Evolutionary conservation across 2,113 vertebrate species (phyloP).

Genomic region (Ictalurus punctatus): DNA sequence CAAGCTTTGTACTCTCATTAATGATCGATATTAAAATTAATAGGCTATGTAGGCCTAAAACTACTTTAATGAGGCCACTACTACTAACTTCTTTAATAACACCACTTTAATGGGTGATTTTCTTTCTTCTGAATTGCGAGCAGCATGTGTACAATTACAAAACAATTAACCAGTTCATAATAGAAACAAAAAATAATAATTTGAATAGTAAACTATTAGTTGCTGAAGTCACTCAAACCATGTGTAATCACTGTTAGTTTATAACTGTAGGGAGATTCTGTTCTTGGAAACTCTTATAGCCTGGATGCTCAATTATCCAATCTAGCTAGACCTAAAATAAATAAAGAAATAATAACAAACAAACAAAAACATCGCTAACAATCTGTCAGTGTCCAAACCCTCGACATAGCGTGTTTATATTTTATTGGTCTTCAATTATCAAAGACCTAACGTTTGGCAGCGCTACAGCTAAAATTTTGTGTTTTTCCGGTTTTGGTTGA

Average conservation of each 20-base stretch:
- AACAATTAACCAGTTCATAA: neutral
- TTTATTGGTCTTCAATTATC: neutral
- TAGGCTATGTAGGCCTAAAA: neutral
- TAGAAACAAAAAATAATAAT: neutral
- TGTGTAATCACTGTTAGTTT: neutral
- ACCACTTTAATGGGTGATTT: neutral
- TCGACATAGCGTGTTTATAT: neutral
- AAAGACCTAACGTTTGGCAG: neutral
- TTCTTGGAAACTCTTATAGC: neutral
- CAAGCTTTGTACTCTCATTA: neutral
- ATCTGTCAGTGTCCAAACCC: neutral
- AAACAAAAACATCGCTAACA: neutral
- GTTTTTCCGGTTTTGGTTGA: neutral
- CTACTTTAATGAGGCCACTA: neutral
- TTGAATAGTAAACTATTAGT: neutral
- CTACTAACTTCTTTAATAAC: too few relatives aligned
- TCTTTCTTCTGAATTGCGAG: neutral
- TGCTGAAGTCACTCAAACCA: neutral
- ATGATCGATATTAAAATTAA: neutral
- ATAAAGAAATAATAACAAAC: neutral
- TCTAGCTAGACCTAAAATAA: neutral
- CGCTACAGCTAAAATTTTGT: neutral
- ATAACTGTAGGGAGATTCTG: neutral
- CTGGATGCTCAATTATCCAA: neutral
- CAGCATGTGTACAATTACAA: neutral